Base-by-base conservation (phyloP, 1,140 invertebrate species). In the Pachypsylla venusta region DNA sequence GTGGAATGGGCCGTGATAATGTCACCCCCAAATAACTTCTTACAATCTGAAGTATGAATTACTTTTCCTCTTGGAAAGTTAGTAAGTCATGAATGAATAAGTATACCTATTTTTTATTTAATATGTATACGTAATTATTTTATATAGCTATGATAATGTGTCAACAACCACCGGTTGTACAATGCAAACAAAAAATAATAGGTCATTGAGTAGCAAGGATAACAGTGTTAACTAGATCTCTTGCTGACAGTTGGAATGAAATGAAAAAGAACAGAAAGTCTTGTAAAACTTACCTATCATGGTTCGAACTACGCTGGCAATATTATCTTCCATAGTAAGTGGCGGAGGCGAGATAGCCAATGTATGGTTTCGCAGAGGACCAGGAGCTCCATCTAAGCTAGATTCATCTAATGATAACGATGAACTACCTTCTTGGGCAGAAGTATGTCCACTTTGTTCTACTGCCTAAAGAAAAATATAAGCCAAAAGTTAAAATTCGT, bases 401-500 rank as follows among this genome's bases (percentile, higher is more conserved):
- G 70, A 72, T 63, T 73, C 71, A 61, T 73, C 70, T 30, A 72
- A 59, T 2, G 71, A 72, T 24, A 59, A 60, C 20, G 54, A 63
- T 42, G 53, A 53, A 13, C 48, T 59, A 26, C 55, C 60, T 14
- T 66, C 63, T 5, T 39, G 27, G 3, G 35, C 53, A 13, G 55
- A 26, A 25, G 16, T 10, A 24, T 28, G 28, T 54, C 20, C 25
- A 39, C 53, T 39, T 40, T 28, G 24, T 28, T 55, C 26, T 56
- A 53, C 27, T n/a, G 28, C 25, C 42, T 60, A 19, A 14, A 27
- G 20, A 20, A 28, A 24, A 54, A 59, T 19, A 1, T n/a, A n/a
- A n/a, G n/a, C n/a, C n/a, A n/a, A n/a, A n/a, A n/a, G n/a, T n/a
- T n/a, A n/a, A n/a, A n/a, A n/a, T n/a, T n/a, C n/a, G n/a, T n/a